phyloP scores from a whole-genome alignment of 2,113 vertebrate genomes.

The Oryzias melastigma region DNA sequence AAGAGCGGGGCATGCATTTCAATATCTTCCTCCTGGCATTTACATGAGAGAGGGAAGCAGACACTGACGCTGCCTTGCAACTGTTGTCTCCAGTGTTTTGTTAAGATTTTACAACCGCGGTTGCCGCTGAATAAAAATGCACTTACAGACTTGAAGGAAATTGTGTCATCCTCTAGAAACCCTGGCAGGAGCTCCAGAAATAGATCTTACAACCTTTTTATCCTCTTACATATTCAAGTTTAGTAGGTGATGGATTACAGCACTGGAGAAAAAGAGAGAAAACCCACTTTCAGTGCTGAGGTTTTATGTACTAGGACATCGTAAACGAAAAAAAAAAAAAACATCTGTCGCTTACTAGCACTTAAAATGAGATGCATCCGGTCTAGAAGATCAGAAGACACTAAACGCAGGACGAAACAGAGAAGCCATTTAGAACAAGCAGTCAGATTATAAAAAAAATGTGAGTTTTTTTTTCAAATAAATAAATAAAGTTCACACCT shows the following conservation, averaged over 20 bases:
- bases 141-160: not conserved
- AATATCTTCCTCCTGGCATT: constrained; percentile 56
- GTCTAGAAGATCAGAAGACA: no score
- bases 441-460: no score
- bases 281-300: not conserved
- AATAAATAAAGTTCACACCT: no score
- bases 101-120: constrained; percentile 17
- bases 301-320: not conserved
- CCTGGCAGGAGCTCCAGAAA: constrained; percentile 3
- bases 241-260: not conserved
- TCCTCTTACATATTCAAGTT: not conserved
- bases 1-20: constrained; percentile 53
- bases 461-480: no score
- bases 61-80: not conserved
- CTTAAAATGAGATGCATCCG: no score
- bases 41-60: constrained; percentile 30
- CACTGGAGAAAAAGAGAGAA: not conserved
- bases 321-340: no score
- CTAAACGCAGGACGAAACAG: no score
- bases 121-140: constrained; percentile 6
- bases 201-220: not conserved
- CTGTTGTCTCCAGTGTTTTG: constrained; percentile 19
- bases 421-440: no score
- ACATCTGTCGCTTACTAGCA: no score
- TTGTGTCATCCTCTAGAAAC: constrained; percentile 5